Evolutionary conservation across 2,888 invertebrate genomes (phyloP).

Genomic region (Rhagium mordax): DNA sequence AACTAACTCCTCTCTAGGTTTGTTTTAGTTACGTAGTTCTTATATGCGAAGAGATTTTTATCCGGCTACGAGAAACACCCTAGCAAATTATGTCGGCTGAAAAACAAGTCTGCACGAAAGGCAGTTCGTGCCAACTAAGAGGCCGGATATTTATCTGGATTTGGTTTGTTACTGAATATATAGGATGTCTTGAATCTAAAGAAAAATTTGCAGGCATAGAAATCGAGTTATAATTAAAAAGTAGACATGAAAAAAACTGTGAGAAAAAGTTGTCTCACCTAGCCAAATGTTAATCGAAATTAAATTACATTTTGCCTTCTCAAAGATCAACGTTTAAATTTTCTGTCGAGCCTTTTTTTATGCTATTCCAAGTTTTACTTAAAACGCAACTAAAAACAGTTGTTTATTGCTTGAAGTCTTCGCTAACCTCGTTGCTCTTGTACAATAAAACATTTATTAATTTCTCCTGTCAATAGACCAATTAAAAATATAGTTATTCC

Average conservation of each 20-base stretch:
- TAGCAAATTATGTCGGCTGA: slow-evolving; percentile 34
- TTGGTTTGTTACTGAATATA: neutral
- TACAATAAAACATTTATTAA: neutral
- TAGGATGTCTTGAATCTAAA: too few relatives aligned
- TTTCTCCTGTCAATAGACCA: neutral
- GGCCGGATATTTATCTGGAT: neutral
- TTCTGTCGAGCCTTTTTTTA: neutral
- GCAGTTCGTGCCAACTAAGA: slow-evolving; percentile 33
- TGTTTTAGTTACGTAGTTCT: slow-evolving; percentile 26
- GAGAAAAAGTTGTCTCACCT: too few relatives aligned
- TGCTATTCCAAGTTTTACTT: slow-evolving; percentile 6
- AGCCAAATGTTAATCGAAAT: too few relatives aligned
- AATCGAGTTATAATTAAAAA: too few relatives aligned
- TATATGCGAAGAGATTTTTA: slow-evolving; percentile 35
- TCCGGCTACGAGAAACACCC: slow-evolving; percentile 27
- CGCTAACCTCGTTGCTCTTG: neutral
- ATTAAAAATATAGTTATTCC: neutral
- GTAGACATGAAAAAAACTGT: too few relatives aligned
- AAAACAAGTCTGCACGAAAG: slow-evolving; percentile 41
- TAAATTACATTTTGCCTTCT: neutral
- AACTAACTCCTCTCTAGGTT: slow-evolving; percentile 18
- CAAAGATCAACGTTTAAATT: neutral
- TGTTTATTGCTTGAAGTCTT: neutral
- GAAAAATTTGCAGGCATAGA: too few relatives aligned
- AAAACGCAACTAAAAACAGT: neutral